Base-by-base conservation (phyloP, 2,113 vertebrate species). In the Thunnus maccoyii region DNA sequence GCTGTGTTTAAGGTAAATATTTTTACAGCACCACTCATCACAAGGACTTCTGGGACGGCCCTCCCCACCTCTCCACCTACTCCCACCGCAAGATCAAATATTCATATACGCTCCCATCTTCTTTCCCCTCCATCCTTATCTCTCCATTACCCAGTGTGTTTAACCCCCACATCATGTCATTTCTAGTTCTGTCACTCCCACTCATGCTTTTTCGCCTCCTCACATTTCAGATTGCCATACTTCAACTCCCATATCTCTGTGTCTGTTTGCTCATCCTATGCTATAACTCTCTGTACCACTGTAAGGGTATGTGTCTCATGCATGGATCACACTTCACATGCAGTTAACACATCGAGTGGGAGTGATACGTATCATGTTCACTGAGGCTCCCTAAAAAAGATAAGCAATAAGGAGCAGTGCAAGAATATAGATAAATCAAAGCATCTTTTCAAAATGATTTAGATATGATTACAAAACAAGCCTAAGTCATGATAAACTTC, bases 1-100 rank as follows among this genome's bases (percentile, higher is more conserved):
- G 80, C 72, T 68, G 57, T 79, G 87, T 86, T 89, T 75, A 87
- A 87, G 84, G 89, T 93, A 89, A 94, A 93, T 92, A 90, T 92
- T 93, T 92, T 88, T 88, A 91, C 90, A 86, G 82, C 78, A 47
- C 76, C 77, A 56, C 72, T 91, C 86, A 88, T 78, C 83, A 81
- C 75, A 85, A 82, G 72, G 79, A 78, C 90, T 87, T 88, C 74
- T 86, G 84, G 83, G 85, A 82, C 10, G 15, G 18, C 57, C 18
- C 20, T 52, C 55, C 22, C 54, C 55, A 70, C 48, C 68, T 55
- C 41, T 10, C 54, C 46, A n/a, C 44, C 69, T 22, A 75, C 74
- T 63, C 69, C 48, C 48, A 57, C 52, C 22, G 5, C 68, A 8
- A 70, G 86, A 88, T 93, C 64, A 90, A 92, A 93, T 75, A 93